A percentile compares a stretch with the other conserved stretches of the same genome.
Conservation (phyloP, 2,113 vertebrate species). For the Polypterus senegalus region DNA sequence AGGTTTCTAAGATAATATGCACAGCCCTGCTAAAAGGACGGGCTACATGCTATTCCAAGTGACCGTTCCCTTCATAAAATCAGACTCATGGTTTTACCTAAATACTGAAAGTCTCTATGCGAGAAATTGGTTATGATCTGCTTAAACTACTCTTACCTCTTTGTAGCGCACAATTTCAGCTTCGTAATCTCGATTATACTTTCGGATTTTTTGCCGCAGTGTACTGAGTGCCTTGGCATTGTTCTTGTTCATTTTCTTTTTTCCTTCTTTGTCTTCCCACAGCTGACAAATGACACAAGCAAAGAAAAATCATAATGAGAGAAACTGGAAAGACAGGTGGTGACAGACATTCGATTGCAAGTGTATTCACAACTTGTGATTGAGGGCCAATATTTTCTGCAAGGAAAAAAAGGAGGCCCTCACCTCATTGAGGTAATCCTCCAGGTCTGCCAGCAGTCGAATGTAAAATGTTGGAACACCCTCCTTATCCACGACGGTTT, state of each 20-base stretch:
- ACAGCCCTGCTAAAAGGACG: no score
- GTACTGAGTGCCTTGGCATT: conserved; percentile 80
- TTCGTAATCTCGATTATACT: conserved; percentile 82
- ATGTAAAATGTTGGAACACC: conserved; percentile 76
- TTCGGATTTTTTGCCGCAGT: conserved; percentile 78
- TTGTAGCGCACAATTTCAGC: conserved; percentile 62
- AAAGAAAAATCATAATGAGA: neutral
- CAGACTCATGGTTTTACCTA: no score
- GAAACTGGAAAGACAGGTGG: neutral
- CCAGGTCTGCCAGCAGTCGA: conserved; percentile 72
- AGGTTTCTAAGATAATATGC: no score
- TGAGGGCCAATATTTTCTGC: no score
- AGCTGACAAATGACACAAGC: conserved; percentile 37
- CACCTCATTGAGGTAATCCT: conserved; percentile 81
- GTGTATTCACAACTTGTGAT: neutral
- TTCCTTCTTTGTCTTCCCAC: conserved; percentile 84
- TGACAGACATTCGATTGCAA: no score
- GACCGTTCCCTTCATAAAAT: no score
- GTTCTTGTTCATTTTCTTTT: conserved; percentile 92
- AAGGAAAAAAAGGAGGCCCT: neutral
- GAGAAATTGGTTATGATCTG: no score
- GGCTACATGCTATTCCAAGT: no score
- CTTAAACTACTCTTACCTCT: conserved; percentile 45
- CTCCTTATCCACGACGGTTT: conserved; percentile 82
- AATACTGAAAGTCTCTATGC: no score